phyloP scores from a whole-genome alignment of 2,797 vertebrate genomes.

The Leontopithecus rosalia region DNA sequence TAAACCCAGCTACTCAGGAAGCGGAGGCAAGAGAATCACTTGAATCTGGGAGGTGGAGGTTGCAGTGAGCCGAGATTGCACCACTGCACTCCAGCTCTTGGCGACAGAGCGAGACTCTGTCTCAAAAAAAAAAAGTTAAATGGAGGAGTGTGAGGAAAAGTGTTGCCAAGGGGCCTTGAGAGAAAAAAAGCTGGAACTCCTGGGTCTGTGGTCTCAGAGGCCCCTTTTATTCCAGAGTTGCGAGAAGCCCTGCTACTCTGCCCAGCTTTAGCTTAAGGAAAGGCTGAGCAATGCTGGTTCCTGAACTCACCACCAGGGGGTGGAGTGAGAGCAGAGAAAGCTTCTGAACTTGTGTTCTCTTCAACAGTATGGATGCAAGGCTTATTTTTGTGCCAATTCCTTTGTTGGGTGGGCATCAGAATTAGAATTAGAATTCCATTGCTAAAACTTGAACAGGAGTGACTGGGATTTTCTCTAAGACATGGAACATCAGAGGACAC shows the following conservation, averaged over 20 bases:
- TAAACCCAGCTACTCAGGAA: neutral
- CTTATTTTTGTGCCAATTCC: neutral
- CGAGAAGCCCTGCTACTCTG: neutral
- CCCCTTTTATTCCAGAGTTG: neutral
- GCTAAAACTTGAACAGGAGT: neutral
- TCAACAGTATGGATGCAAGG: neutral
- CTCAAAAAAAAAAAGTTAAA: neutral
- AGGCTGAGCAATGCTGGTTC: neutral
- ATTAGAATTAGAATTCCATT: neutral
- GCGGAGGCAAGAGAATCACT: neutral
- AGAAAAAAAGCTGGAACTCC: neutral
- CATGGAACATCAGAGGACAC: neutral
- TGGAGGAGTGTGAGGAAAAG: neutral
- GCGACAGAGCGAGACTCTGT: neutral
- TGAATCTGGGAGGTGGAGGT: neutral
- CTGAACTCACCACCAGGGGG: conserved; percentile 70
- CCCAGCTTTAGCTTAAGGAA: neutral
- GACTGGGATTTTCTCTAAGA: conserved; percentile 26
- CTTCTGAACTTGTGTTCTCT: neutral
- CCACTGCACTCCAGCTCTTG: neutral
- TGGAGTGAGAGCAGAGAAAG: conserved; percentile 63
- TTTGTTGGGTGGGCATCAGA: neutral
- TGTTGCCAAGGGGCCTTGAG: neutral
- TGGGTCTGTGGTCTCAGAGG: neutral
- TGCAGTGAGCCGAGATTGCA: neutral